Evolutionary conservation across 2,888 invertebrate species (phyloP).

Genomic region (Lithophane socia): DNA sequence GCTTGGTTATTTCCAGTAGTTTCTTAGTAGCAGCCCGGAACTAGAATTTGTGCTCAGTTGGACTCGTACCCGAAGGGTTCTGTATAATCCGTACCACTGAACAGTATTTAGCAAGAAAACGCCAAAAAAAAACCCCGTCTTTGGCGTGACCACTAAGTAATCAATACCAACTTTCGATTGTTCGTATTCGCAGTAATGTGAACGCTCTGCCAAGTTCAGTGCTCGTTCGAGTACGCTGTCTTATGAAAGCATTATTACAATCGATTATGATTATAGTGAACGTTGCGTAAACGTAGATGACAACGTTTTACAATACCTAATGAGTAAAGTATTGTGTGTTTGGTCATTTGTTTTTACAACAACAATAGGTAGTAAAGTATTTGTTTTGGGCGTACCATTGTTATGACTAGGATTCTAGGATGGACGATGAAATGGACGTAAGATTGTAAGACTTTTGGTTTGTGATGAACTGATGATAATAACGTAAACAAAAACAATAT

Average conservation of each 20-base stretch:
- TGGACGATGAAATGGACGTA: background rate
- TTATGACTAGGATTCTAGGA: conserved; percentile 6
- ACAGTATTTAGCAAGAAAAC: no score
- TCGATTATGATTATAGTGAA: conserved; percentile 24
- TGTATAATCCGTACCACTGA: no score
- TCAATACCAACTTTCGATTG: conserved; percentile 59
- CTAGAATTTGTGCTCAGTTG: no score
- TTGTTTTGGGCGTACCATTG: conserved; percentile 17
- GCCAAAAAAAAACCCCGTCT: background rate
- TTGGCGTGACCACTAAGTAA: conserved; percentile 31
- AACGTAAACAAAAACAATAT: background rate
- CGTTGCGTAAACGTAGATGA: conserved; percentile 17
- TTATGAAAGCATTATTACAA: conserved; percentile 29
- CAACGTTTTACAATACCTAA: background rate
- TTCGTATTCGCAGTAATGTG: conserved; percentile 52
- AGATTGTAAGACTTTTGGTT: conserved; percentile 2
- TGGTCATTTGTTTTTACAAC: conserved; percentile 7
- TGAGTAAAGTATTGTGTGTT: background rate
- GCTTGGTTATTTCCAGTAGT: no score
- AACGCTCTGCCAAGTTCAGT: conserved; percentile 72
- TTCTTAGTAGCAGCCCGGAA: no score
- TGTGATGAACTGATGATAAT: background rate
- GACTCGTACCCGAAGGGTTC: no score
- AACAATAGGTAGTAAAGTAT: background rate
- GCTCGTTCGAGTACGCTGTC: conserved; percentile 46